These are phyloP conservation scores for Egretta garzetta DNA, from an alignment of 2,113 vertebrate genomes.

Conservation along the genomic window DNA sequence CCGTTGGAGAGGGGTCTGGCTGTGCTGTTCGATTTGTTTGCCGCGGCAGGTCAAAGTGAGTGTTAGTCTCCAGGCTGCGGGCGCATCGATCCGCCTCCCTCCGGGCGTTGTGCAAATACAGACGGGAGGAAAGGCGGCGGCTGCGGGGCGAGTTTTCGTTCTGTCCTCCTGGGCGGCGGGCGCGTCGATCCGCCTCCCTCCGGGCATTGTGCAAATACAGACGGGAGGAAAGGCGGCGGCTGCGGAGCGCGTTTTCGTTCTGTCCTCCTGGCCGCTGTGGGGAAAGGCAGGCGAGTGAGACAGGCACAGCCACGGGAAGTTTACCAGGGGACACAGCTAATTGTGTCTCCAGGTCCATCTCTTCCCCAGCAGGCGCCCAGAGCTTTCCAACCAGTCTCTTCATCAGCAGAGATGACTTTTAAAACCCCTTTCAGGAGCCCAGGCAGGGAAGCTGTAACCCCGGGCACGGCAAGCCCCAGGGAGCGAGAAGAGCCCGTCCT, in stretches of 20 bases:
- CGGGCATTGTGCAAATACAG: background rate
- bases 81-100: accelerated
- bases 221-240: background rate
- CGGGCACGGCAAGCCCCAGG: background rate
- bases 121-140: background rate
- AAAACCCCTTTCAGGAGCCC: background rate
- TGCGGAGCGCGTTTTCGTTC: accelerated
- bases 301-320: background rate
- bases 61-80: background rate
- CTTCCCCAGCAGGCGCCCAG: background rate
- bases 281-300: background rate
- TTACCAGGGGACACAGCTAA: accelerated
- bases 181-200: accelerated
- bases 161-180: too few relatives aligned
- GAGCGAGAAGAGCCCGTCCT: accelerated
- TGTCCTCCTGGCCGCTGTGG: accelerated
- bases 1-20: accelerated
- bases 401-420: background rate
- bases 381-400: background rate
- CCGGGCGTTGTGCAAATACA: background rate
- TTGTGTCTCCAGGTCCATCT: background rate
- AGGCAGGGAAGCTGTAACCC: background rate
- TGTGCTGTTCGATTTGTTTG: accelerated
- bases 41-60: background rate
- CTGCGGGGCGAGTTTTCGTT: accelerated